phyloP scores from a whole-genome alignment of 2,797 vertebrate species.

The Coregonus suidteri region DNA sequence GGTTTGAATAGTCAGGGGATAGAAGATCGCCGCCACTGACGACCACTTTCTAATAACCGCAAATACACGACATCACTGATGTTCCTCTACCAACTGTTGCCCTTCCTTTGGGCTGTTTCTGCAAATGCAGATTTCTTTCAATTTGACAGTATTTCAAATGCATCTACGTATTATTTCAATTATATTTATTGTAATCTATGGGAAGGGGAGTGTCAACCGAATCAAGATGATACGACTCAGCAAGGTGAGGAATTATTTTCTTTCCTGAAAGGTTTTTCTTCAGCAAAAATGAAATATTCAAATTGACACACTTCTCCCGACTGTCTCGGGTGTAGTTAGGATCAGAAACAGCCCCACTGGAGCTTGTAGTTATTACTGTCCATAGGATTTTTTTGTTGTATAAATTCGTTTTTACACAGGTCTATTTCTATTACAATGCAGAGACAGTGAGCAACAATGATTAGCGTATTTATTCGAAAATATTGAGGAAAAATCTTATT shows the following conservation, averaged over 20 bases:
- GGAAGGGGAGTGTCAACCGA: slow-evolving; percentile 81
- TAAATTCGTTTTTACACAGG: too few relatives aligned
- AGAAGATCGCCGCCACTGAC: too few relatives aligned
- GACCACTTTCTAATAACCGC: too few relatives aligned
- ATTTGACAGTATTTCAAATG: slow-evolving; percentile 78
- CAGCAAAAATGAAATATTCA: neutral
- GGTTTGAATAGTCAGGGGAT: neutral
- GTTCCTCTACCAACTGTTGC: slow-evolving; percentile 59
- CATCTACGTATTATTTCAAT: slow-evolving; percentile 81
- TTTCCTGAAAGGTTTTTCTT: too few relatives aligned
- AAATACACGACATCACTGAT: slow-evolving; percentile 44
- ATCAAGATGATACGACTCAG: slow-evolving; percentile 79
- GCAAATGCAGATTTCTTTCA: slow-evolving; percentile 73
- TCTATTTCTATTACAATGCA: too few relatives aligned
- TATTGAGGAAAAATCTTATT: too few relatives aligned
- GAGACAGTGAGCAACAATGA: too few relatives aligned
- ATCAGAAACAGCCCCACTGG: too few relatives aligned
- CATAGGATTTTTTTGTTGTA: too few relatives aligned
- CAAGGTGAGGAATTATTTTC: slow-evolving; percentile 68
- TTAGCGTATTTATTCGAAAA: too few relatives aligned
- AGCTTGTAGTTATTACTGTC: too few relatives aligned
- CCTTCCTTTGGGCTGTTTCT: slow-evolving; percentile 61
- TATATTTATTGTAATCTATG: slow-evolving; percentile 83
- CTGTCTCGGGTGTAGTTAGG: neutral
- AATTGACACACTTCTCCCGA: neutral